phyloP scores from a whole-genome alignment of 2,113 vertebrate genomes.

The Paradoxurus hermaphroditus region DNA sequence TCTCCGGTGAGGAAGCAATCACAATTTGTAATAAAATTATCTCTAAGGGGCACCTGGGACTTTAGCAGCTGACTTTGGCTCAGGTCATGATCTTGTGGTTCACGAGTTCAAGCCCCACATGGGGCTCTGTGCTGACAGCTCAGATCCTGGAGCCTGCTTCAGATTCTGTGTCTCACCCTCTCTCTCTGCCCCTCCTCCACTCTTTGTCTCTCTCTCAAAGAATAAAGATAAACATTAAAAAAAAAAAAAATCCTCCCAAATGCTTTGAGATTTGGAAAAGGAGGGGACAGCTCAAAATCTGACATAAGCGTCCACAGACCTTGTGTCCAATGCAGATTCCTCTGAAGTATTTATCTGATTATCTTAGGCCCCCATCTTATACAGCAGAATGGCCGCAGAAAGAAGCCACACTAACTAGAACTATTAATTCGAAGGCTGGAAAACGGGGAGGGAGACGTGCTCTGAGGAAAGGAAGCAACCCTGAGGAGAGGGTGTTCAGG shows the following conservation, averaged over 20 bases:
- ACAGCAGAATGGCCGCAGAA: not conserved
- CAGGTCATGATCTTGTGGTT: too few relatives aligned
- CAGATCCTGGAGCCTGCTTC: too few relatives aligned
- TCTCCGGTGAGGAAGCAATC: not conserved
- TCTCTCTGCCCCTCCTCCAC: too few relatives aligned
- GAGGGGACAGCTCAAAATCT: not conserved
- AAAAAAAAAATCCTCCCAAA: too few relatives aligned
- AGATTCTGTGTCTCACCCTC: too few relatives aligned
- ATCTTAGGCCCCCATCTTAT: not conserved
- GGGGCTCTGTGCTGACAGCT: too few relatives aligned
- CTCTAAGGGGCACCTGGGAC: too few relatives aligned
- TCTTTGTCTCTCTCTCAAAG: too few relatives aligned
- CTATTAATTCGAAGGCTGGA: not conserved
- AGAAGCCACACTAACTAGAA: not conserved
- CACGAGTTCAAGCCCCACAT: too few relatives aligned
- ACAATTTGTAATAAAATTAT: not conserved
- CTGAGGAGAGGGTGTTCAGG: not conserved
- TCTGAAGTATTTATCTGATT: not conserved
- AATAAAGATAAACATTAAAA: too few relatives aligned
- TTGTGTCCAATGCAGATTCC: not conserved
- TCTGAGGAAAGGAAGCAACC: not conserved
- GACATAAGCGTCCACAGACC: not conserved
- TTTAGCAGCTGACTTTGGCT: too few relatives aligned
- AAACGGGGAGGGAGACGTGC: not conserved
- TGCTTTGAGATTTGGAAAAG: not conserved